Evolutionary conservation across 2,113 vertebrate species (phyloP), one percentile per base, ranked within the genome.

Genomic region (Regulus satrapa): DNA sequence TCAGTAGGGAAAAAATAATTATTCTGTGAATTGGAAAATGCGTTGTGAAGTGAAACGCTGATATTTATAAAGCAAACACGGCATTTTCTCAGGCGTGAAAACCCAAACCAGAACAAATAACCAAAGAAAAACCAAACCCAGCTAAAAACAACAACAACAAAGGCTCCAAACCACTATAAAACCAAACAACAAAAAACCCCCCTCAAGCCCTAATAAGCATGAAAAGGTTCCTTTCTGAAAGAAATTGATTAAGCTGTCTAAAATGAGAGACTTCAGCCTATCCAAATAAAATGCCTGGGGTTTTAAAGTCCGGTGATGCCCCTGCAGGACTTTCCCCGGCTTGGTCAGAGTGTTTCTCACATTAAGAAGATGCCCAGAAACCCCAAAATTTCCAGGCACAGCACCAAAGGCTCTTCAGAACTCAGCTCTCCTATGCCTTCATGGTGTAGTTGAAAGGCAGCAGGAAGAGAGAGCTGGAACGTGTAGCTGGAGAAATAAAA

Each of bases 231-330:
- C 5, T 9, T 64, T 86, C 14, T 17, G 40, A 66, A 43, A 67
- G 19, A 46, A 9, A 5, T 3, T 13, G 49, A 23, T 11, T 55
- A 16, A 51, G 18, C 5, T 16, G 26, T 48, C 26, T 8, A 19
- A 69, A 71, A 51, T 4, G 14, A 45, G 29, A 52, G 20, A 8
- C 15, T 67, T 64, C 31, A 45, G 54, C 3, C 6, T n/a, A 10
- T 11, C 5, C 9, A 7, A 62, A 69, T 4, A 21, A 80, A 55
- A 58, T 1, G 10, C 20, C 21, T 0, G 2, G 28, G 24, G 24
- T 40, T 61, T 14, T 36, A 9, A 34, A 38, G 26, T 11, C 12
- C 58, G 59, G 40, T 10, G 31, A 29, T 0, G 0, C 5, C 41
- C 21, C 28, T 9, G 9, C 52, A 18, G 43, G 24, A 10, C 8